Percentiles rank a stretch among this genome's conserved stretches.
These are phyloP conservation scores for Halictus ligatus DNA, from an alignment of 2,888 invertebrate species.

Conservation along the genomic window DNA sequence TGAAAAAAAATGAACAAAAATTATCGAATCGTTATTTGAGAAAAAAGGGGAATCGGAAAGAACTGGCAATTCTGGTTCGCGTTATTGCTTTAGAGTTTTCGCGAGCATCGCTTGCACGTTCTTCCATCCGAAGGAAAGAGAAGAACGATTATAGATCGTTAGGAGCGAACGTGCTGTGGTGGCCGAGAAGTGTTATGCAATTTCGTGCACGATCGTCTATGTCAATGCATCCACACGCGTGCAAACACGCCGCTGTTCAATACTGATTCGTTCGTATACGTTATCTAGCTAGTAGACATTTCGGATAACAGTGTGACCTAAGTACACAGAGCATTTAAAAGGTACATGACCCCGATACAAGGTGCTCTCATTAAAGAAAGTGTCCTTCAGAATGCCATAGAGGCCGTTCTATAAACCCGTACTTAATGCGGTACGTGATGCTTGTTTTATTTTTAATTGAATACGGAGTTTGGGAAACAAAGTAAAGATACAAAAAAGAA, in stretches of 20 bases:
- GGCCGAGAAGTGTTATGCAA: constrained; percentile 56
- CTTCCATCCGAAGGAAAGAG: constrained; percentile 40
- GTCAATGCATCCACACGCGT: constrained; percentile 41
- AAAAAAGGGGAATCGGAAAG: not conserved
- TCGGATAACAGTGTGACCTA: constrained; percentile 63
- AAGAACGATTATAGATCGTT: constrained; percentile 63
- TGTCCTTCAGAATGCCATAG: not conserved
- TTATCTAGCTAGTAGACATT: constrained; percentile 66
- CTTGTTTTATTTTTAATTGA: not conserved
- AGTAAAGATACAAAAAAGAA: not conserved
- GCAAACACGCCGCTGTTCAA: constrained; percentile 23
- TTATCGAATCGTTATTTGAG: not conserved
- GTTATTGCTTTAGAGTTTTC: constrained; percentile 23
- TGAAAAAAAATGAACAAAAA: too few relatives aligned
- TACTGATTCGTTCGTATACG: constrained; percentile 44
- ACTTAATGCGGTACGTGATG: not conserved
- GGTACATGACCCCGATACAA: not conserved
- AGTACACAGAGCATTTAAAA: constrained; percentile 24
- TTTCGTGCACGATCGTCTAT: constrained; percentile 52
- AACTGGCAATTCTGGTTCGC: not conserved
- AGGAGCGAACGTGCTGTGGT: constrained; percentile 59
- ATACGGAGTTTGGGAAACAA: not conserved
- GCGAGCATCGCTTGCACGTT: constrained; percentile 22
- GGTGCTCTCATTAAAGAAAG: not conserved
- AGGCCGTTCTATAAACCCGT: not conserved